These are phyloP conservation scores for Dugesia japonica DNA, from an alignment of 2,888 invertebrate genomes.

Conservation along the genomic window DNA sequence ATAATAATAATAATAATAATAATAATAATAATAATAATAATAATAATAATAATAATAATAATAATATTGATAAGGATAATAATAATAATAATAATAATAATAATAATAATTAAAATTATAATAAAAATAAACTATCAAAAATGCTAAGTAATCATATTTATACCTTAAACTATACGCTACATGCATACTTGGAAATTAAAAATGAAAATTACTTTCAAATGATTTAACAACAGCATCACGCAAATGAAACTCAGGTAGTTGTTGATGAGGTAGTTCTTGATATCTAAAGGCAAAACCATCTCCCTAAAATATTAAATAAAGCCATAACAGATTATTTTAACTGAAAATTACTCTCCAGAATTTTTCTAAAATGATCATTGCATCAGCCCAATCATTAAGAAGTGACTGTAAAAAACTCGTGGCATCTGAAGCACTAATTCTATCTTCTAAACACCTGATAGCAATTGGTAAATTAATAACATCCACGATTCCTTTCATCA, in stretches of 20 bases:
- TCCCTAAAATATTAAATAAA: not conserved
- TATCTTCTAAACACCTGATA: not conserved
- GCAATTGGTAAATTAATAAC: not conserved
- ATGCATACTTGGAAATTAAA: no score
- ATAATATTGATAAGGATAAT: no score
- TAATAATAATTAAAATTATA: no score
- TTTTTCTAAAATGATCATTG: conserved; percentile 2
- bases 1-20: no score
- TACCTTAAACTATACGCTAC: no score
- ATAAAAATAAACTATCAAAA: no score
- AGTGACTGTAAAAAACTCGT: not conserved
- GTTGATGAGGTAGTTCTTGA: conserved; percentile 10
- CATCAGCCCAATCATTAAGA: not conserved
- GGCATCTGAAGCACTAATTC: not conserved
- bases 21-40: no score
- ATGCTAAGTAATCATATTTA: no score
- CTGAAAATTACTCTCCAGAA: not conserved
- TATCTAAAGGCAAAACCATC: conserved; percentile 1
- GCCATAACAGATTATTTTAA: not conserved
- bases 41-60: no score
- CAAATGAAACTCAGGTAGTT: not conserved
- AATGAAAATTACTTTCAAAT: not conserved
- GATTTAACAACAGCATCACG: not conserved
- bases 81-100: no score
- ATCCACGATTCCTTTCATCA: conserved; percentile 3